Conservation (phyloP, 2,797 vertebrate species). For the Hippoglossus hippoglossus region DNA sequence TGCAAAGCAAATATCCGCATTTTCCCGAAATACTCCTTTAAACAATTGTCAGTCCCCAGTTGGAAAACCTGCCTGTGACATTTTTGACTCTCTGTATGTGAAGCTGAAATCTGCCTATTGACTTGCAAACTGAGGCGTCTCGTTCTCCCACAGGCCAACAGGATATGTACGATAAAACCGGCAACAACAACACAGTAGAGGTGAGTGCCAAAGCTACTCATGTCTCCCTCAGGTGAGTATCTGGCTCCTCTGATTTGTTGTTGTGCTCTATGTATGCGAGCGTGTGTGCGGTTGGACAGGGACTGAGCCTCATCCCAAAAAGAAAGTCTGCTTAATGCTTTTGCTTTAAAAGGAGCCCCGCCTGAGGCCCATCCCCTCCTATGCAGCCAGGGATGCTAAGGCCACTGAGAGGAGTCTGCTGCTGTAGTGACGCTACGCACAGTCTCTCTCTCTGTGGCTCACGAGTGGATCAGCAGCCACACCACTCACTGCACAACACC, state of each 20-base stretch:
- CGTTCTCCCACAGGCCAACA: constrained; percentile 89
- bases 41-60: background rate
- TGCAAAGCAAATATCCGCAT: background rate
- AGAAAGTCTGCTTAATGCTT: constrained; percentile 68
- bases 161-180: constrained; percentile 90
- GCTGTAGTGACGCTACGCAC: constrained; percentile 47
- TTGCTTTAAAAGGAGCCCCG: constrained; percentile 67
- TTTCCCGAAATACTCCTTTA: no score
- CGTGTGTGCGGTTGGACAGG: constrained; percentile 43
- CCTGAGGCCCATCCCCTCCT: constrained; percentile 62
- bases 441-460: constrained; percentile 44
- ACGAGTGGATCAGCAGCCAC: constrained; percentile 63
- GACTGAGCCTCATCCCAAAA: constrained; percentile 52
- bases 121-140: constrained; percentile 44
- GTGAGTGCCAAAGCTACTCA: constrained; percentile 86
- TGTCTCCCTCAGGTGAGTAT: constrained; percentile 73
- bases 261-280: constrained; percentile 37
- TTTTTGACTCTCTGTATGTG: constrained; percentile 9
- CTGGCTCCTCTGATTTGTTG: constrained; percentile 44
- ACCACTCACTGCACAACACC: constrained; percentile 55
- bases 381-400: constrained; percentile 61
- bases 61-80: constrained; percentile 1
- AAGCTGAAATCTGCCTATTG: constrained; percentile 20
- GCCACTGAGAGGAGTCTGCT: constrained; percentile 52
- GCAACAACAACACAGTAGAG: constrained; percentile 95